phyloP scores from a whole-genome alignment of 2,113 vertebrate genomes.

The Psittacula cyanocephala region DNA sequence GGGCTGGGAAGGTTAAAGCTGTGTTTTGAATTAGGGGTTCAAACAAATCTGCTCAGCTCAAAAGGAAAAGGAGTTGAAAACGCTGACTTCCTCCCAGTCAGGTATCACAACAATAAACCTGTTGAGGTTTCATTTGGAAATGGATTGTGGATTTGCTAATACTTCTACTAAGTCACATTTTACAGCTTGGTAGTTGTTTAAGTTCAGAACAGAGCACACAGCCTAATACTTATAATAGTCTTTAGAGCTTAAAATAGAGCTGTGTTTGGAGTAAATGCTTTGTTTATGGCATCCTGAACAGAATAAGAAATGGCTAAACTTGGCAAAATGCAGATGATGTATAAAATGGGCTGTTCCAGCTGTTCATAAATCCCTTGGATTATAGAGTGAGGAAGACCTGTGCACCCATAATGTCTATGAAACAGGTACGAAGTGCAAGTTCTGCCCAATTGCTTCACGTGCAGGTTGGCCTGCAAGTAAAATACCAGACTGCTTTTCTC shows the following conservation, averaged over 20 bases:
- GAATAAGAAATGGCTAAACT: neutral
- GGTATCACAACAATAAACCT: conserved; percentile 15
- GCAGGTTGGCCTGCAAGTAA: neutral
- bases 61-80: neutral
- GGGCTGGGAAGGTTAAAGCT: neutral
- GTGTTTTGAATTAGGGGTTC: conserved; percentile 25
- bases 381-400: neutral
- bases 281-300: neutral
- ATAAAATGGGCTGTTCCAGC: neutral
- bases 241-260: neutral
- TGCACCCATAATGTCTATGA: fast-evolving
- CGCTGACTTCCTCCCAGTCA: neutral
- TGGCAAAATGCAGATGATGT: neutral
- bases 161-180: neutral
- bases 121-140: neutral
- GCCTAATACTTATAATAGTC: fast-evolving
- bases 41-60: neutral
- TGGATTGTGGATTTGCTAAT: neutral
- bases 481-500: neutral
- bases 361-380: neutral
- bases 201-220: neutral
- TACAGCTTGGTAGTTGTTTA: neutral
- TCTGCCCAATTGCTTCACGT: neutral
- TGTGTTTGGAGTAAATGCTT: fast-evolving
- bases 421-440: neutral